Evolutionary conservation across 2,113 vertebrate genomes (phyloP).

Genomic region (Ramphastos sulfuratus): DNA sequence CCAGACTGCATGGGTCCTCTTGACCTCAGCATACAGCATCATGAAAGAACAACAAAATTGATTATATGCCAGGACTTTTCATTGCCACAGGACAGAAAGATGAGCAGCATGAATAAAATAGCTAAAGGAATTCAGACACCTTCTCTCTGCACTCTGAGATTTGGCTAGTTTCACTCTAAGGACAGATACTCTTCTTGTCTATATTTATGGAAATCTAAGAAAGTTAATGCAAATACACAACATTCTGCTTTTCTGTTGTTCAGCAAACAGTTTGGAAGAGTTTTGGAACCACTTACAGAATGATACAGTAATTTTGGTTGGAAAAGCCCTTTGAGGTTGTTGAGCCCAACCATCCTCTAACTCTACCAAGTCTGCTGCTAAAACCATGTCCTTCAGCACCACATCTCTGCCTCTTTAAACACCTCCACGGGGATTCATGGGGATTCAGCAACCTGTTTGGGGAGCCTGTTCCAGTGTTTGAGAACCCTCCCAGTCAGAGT

Average conservation of each 20-base stretch:
- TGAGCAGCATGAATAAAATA: background rate
- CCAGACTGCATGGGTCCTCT: background rate
- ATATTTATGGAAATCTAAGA: conserved; percentile 21
- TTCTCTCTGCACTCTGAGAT: background rate
- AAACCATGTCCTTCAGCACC: no score
- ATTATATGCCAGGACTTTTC: background rate
- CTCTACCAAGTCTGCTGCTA: no score
- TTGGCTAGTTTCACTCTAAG: background rate
- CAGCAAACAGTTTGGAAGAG: background rate
- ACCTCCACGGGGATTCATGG: background rate
- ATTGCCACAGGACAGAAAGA: background rate
- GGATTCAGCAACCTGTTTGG: no score
- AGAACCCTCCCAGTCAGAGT: no score
- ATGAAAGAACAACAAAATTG: background rate
- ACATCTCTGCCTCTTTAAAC: no score
- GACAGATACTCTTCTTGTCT: background rate
- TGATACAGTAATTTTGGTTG: background rate
- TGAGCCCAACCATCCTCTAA: no score
- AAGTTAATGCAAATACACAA: conserved; percentile 25
- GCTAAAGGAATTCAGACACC: background rate
- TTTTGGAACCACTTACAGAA: conserved; percentile 3
- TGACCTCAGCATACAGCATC: background rate
- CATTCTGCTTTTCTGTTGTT: background rate
- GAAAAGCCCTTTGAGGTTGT: no score
- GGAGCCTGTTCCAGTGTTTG: no score